Base-by-base conservation (phyloP, 2,888 invertebrate species). In the Nomada ferruginata region DNA sequence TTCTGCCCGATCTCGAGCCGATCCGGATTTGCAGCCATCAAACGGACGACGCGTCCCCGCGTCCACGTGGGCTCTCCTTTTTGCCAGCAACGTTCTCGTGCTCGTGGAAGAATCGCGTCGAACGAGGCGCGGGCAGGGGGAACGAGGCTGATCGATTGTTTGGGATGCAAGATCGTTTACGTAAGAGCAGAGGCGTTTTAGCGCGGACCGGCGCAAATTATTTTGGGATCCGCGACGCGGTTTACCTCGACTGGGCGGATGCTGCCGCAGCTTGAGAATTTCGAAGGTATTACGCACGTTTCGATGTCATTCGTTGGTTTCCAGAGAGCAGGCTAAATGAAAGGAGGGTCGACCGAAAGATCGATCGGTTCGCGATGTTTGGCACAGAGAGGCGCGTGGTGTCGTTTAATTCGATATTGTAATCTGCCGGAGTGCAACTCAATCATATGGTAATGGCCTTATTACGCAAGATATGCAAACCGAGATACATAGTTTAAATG, bases 181-280 rank as follows among this genome's bases (percentile, higher is more conserved):
- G 63, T 68, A 86, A 86, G 68, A 29, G 80, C 55, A 55, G 80
- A 15, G 72, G 61, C 69, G 79, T 52, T 70, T 59, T 68, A 60
- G 69, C 75, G 73, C 26, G 53, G 61, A 53, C 68, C 57, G 66
- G 20, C 26, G 69, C 52, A 57, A 83, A 85, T 86, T 86, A 86
- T 86, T 86, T 87, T 86, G 42, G 87, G 85, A 86, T 66, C 76
- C 75, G 69, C 76, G 53, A 75, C 75, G 79, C 70, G 52, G 76
- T 81, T 86, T 79, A 80, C 78, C 74, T 77, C 78, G 80, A 44
- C 68, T 64, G 15, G 15, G 44, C 65, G 52, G 52, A 70, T 50
- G 15, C 64, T 50, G 60, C 52, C 29, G 69, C 20, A 53, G 60
- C 10, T 15, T 11, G 53, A 66, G 68, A 77, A 71, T 77, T 75